phyloP scores from a whole-genome alignment of 2,113 vertebrate species.

The Aspidoscelis tigris region DNA sequence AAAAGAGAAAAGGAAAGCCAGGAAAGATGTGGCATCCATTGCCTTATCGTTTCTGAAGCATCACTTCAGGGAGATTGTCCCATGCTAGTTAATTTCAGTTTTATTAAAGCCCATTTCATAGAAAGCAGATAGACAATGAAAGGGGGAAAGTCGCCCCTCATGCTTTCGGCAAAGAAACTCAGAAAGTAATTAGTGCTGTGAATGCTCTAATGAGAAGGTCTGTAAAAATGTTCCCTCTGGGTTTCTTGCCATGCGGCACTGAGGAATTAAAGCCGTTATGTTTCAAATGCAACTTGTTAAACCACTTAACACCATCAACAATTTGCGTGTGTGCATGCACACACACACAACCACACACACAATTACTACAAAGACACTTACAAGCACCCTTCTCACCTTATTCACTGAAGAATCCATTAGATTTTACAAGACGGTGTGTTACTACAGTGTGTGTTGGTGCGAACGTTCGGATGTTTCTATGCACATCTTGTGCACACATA shows the following conservation, averaged over 20 bases:
- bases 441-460: not conserved
- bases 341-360: not conserved
- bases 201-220: conserved; percentile 12
- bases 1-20: not conserved
- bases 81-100: not conserved
- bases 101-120: not conserved
- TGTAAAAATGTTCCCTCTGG: not conserved
- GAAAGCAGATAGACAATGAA: not conserved
- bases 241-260: not conserved
- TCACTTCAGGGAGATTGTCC: not conserved
- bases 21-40: not conserved
- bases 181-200: conserved; percentile 11
- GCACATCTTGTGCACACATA: no score
- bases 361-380: not conserved
- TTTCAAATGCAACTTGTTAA: conserved; percentile 10
- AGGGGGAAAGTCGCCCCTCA: not conserved
- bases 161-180: not conserved
- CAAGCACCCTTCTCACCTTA: not conserved
- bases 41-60: not conserved
- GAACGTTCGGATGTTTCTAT: not conserved
- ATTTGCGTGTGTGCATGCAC: not conserved
- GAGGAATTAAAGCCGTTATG: not conserved
- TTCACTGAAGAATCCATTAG: not conserved
- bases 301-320: conserved; percentile 1
- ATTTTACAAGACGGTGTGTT: not conserved